Conservation (phyloP, 2,113 vertebrate genomes). For the Ailuropoda melanoleuca region DNA sequence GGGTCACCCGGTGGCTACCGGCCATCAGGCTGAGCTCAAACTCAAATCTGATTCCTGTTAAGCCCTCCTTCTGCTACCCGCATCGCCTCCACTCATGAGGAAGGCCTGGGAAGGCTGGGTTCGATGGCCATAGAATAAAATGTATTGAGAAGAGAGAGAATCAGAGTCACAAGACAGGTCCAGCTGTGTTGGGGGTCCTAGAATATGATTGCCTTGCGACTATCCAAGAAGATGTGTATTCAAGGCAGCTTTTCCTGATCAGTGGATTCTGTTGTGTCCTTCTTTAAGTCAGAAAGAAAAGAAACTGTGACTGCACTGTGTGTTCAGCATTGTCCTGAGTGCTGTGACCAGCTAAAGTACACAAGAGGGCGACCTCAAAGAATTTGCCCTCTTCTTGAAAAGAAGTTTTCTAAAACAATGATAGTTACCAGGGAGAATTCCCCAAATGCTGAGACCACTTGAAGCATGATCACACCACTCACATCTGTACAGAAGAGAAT, state of each 20-base stretch:
- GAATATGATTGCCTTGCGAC: background rate
- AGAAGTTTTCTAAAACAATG: background rate
- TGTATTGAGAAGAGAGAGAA: background rate
- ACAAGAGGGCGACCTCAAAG: background rate
- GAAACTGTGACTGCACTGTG: background rate
- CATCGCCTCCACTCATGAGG: background rate
- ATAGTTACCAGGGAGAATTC: background rate
- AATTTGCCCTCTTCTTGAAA: background rate
- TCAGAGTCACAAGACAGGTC: background rate
- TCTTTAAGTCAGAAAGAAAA: background rate
- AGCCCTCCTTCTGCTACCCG: background rate
- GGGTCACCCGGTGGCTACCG: background rate
- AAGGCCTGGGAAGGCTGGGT: background rate
- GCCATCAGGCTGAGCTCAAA: background rate
- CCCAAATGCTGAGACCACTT: background rate
- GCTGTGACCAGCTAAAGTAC: background rate
- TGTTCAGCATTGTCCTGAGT: background rate
- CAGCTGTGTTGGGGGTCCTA: background rate
- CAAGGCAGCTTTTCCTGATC: background rate
- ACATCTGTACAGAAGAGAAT: background rate
- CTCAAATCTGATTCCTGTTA: background rate
- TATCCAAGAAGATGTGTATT: background rate
- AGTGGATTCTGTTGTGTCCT: background rate
- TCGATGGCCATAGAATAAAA: background rate
- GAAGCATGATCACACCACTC: background rate